Evolutionary conservation across 2,113 vertebrate genomes (phyloP), one percentile per base, ranked within the genome.

Genomic region (Elaphurus davidianus): DNA sequence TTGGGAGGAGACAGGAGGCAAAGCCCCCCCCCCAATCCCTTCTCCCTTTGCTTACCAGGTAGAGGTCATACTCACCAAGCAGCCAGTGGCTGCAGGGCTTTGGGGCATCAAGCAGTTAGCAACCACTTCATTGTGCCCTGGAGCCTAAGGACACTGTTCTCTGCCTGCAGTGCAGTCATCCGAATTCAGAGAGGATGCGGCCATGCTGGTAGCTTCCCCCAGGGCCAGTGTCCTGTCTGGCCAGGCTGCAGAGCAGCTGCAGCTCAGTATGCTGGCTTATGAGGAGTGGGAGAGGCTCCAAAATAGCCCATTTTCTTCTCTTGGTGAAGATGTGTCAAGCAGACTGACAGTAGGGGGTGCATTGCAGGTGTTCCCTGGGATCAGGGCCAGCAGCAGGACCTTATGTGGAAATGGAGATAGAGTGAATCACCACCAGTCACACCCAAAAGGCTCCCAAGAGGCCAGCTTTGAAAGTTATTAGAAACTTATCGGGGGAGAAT

Each of bases 1-100:
- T 90, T 87, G 81, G 92, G 74, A 97, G 90, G 91, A 86, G 91
- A 86, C 91, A 95, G 90, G 94, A 97, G 95, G 78, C 81, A 78
- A 87, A 96, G 78, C 55, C 91, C 23, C 55, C 36, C 8, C n/a
- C 4, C 17, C 36, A 43, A 60, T 62, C 45, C 52, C 47, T 95
- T n/a, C 82, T 54, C 43, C 27, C 43, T 88, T 52, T 67, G 28
- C 50, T 86, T 25, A 79, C 62, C 87, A 96, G 87, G 92, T 82
- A 87, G 94, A 96, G 74, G 87, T 81, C 92, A 59, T 11, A 79
- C 57, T 91, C 85, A 59, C 30, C 0, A 1, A 89, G 57, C 79
- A 54, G 74, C 87, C 79, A 71, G 82, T 91, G 86, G 45, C 93
- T 96, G 23, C 62, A 93, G 89, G 54, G 36, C 10, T 4, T 36